Base-by-base conservation (phyloP, 2,113 vertebrate species). In the Poeciliopsis retropinna region DNA sequence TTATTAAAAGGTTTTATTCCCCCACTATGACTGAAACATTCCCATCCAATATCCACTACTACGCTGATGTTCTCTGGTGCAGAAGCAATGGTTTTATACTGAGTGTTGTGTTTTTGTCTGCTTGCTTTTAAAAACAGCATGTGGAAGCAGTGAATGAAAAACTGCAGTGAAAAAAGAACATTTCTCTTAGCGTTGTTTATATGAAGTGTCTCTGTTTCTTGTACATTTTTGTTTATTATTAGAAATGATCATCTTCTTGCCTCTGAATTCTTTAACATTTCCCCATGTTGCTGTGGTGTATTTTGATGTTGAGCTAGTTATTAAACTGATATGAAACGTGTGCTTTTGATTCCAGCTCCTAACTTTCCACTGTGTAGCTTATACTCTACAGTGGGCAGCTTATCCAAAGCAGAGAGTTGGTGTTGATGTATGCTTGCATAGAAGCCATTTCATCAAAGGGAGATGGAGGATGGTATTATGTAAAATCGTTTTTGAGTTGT, bases 281-380 rank as follows among this genome's bases (percentile, higher is more conserved):
- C 60, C 22, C 70, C 67, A 39, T 73, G 41, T 85, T 47, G 17
- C 44, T 84, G 66, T 68, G 82, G 68, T 92, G 76, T 75, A 81
- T 76, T 41, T 78, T 85, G 69, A 80, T 88, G 62, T 77, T 77
- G 78, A 73, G 31, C 79, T 89, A 78, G 86, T 88, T 86, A 94
- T 92, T 93, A 95, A 94, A 94, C 69, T 84, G 64, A 71, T 75
- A 80, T 79, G 39, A 73, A 78, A 90, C 70, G 29, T 65, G 57
- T 65, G 28, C 47, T 10, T 72, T 28, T 47, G 66, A 44, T 64
- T 11, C 15, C 5, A 73, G 22, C 9, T 19, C 28, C 28, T 25
- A 57, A 25, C 25, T 2, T 25, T 57, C 17, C 22, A 10, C 7
- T 3, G 22, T 29, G 7, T 17, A 47, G 44, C 14, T 47, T 47